These are phyloP conservation scores for Lasius platythorax DNA, from an alignment of 2,888 invertebrate genomes.

Conservation along the genomic window DNA sequence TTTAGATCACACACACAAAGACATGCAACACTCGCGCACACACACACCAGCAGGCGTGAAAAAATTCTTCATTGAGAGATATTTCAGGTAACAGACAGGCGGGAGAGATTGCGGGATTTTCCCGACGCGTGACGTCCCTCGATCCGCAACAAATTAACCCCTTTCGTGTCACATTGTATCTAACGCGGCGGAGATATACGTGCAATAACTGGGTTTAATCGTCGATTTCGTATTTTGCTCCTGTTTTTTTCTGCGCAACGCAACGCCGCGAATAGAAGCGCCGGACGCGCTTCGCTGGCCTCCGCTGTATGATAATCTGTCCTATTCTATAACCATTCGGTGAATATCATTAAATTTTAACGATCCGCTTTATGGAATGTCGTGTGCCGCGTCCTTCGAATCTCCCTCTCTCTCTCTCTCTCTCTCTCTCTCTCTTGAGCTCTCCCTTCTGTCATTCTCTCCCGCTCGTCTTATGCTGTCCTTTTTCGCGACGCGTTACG, in stretches of 20 bases:
- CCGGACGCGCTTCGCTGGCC: constrained; percentile 63
- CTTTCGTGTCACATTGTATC: constrained; percentile 37
- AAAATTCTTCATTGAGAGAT: constrained; percentile 37
- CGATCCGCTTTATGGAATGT: constrained; percentile 68
- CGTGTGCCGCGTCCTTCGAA: constrained; percentile 68
- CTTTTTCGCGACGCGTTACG: background rate
- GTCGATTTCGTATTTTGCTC: constrained; percentile 56
- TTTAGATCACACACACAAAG: constrained; percentile 14
- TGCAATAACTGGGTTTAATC: constrained; percentile 71
- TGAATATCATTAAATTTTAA: constrained; percentile 76
- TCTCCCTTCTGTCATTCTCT: background rate
- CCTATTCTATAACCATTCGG: constrained; percentile 73
- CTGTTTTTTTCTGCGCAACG: constrained; percentile 51
- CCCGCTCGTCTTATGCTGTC: constrained; percentile 2
- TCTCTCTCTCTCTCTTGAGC: background rate
- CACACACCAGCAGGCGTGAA: background rate
- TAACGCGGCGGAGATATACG: constrained; percentile 46
- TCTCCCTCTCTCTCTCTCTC: constrained; percentile 32
- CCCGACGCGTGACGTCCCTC: constrained; percentile 6
- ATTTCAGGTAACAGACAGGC: constrained; percentile 19
- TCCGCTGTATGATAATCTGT: constrained; percentile 73
- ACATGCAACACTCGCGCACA: no score
- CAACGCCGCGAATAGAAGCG: constrained; percentile 36
- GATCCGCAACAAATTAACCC: constrained; percentile 36
- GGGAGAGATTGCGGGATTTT: constrained; percentile 42